These are phyloP conservation scores for Zosterops hypoxanthus DNA, from an alignment of 2,113 vertebrate genomes.

Conservation along the genomic window DNA sequence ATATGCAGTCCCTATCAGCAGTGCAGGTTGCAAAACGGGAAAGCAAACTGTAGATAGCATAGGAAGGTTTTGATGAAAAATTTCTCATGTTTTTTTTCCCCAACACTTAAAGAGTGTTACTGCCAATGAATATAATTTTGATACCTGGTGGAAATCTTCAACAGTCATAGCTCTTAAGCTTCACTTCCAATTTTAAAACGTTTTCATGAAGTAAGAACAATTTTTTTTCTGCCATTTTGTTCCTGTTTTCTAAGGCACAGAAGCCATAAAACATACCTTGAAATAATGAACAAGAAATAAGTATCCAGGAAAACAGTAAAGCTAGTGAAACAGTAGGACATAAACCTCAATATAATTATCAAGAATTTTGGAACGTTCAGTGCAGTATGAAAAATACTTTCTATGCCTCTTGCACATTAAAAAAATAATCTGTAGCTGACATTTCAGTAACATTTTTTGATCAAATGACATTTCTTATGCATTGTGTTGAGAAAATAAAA, in stretches of 20 bases:
- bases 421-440: background rate
- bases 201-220: background rate
- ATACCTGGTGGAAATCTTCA: background rate
- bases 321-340: background rate
- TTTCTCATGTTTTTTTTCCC: background rate
- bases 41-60: background rate
- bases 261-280: background rate
- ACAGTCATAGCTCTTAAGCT: background rate
- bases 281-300: background rate
- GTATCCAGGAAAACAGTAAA: background rate
- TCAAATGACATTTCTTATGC: background rate
- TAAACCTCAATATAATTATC: background rate
- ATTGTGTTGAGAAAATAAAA: background rate
- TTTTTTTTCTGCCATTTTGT: background rate
- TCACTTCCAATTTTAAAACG: background rate
- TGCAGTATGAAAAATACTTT: slow-evolving; percentile 14
- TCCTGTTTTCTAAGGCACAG: background rate
- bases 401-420: background rate
- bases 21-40: background rate
- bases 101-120: background rate
- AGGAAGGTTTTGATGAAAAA: background rate
- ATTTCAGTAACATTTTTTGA: background rate
- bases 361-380: background rate
- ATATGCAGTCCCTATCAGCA: background rate
- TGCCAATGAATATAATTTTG: background rate